Base-by-base conservation (phyloP, 2,888 invertebrate genomes). In the Halocaridina rubra region DNA sequence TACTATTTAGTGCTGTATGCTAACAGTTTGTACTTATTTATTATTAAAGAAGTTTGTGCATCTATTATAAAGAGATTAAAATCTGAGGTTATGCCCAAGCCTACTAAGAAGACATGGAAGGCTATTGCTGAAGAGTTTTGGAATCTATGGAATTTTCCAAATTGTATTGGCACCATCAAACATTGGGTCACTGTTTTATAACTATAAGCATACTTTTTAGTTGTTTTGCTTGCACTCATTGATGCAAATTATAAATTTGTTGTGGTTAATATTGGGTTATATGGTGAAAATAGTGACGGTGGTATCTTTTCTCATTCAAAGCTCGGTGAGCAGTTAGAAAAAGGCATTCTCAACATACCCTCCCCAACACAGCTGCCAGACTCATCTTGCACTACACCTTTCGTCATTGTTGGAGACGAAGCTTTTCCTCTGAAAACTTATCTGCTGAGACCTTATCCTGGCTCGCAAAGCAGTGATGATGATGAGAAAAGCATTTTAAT, bases 241-340 rank as follows among this genome's bases (percentile, higher is more conserved):
- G 59, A 57, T 59, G 76, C 76, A 22, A 22, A 76, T 53, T 76
- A 59, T 59, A 76, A 13, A 57, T 59, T 76, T 76, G 29, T 59
- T 29, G 76, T 32, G 32, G 57, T 76, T 53, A 22, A 64, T 32
- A 64, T 64, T 10, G 78, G 78, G 24, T 30, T 33, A 61, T 64
- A 29, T 24, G 64, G 64, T 3, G 32, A 78, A 24, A 78, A 78
- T 33, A 64, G 64, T 78, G 78, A 78, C 5, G 64, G 59, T 10
- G 78, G 64, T 22, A 61, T 78, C 19, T 78, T 78, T 64, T 64
- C 78, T 7, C 61, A 61, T 32, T 64, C 78, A 78, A 61, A 64
- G 19, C 33, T 64, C 19, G 78, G 64, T 33, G 30, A 10, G 78
- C 19, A 61, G 19, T 78, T 78, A 30, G 78, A 22, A 29, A 78